Evolutionary conservation across 2,113 vertebrate genomes (phyloP).

Genomic region (Megaceryle torquata): DNA sequence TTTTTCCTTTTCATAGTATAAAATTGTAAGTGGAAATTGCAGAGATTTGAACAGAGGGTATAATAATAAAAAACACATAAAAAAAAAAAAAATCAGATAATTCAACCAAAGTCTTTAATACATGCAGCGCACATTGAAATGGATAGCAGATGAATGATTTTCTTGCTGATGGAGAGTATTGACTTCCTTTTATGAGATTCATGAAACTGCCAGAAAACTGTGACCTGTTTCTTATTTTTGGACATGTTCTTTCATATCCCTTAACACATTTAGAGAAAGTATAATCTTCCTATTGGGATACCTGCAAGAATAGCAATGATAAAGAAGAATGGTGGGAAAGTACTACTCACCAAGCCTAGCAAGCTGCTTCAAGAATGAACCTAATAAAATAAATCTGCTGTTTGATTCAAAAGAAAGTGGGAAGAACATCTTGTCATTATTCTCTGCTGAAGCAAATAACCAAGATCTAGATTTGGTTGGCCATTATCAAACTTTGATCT

Average conservation of each 20-base stretch:
- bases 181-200: conserved; percentile 51
- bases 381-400: neutral
- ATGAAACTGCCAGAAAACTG: conserved; percentile 37
- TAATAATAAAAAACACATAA: conserved; percentile 46
- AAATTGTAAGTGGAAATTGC: conserved; percentile 65
- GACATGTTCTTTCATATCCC: neutral
- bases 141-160: conserved; percentile 23
- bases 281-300: neutral
- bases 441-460: neutral
- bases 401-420: neutral
- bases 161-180: conserved; percentile 2
- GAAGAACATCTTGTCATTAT: neutral
- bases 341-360: neutral
- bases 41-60: conserved; percentile 59
- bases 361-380: neutral
- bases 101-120: conserved; percentile 44
- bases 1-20: conserved; percentile 68
- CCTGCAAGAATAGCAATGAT: neutral
- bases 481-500: neutral
- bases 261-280: neutral
- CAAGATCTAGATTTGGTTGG: neutral
- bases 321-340: neutral
- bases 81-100: neutral
- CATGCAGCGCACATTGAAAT: conserved; percentile 27
- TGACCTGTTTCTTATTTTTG: conserved; percentile 10